Conservation (phyloP, 2,888 invertebrate genomes). For the Trissoscelio sp. region DNA sequence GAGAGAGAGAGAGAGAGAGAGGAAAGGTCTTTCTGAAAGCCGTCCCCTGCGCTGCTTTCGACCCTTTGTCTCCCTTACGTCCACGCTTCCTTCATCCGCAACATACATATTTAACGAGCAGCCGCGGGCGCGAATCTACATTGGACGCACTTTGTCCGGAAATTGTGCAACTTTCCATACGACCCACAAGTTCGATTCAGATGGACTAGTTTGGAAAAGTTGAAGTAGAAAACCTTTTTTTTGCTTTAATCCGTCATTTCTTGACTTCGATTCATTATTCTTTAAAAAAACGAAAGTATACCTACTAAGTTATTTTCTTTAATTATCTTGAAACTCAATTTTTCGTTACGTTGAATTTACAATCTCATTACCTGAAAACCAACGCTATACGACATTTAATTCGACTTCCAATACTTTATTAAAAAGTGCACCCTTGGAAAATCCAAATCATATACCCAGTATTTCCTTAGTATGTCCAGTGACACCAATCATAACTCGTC, state of each 20-base stretch:
- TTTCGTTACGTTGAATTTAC: no score
- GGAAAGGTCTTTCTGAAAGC: conserved; percentile 38
- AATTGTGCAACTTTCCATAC: conserved; percentile 79
- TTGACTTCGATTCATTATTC: no score
- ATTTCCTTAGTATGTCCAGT: conserved; percentile 17
- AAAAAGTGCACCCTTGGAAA: no score
- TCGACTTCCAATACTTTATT: no score
- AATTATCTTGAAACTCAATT: no score
- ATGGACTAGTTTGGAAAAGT: no score
- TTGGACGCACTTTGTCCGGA: conserved; percentile 72
- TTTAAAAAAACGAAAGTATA: no score
- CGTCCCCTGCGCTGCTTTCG: conserved; percentile 42
- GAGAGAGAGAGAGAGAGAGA: conserved; percentile 13
- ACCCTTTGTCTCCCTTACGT: conserved; percentile 67
- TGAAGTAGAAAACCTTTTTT: no score
- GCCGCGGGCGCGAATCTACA: conserved; percentile 70
- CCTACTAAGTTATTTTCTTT: no score
- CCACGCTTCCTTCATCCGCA: conserved; percentile 66
- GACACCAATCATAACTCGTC: conserved; percentile 51
- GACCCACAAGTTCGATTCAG: conserved; percentile 1
- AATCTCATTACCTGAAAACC: no score
- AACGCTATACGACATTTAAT: no score
- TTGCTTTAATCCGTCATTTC: no score
- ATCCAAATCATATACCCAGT: background rate
- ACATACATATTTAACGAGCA: conserved; percentile 81